Evolutionary conservation across 2,113 vertebrate species (phyloP).

Genomic region (Lophius piscatorius): DNA sequence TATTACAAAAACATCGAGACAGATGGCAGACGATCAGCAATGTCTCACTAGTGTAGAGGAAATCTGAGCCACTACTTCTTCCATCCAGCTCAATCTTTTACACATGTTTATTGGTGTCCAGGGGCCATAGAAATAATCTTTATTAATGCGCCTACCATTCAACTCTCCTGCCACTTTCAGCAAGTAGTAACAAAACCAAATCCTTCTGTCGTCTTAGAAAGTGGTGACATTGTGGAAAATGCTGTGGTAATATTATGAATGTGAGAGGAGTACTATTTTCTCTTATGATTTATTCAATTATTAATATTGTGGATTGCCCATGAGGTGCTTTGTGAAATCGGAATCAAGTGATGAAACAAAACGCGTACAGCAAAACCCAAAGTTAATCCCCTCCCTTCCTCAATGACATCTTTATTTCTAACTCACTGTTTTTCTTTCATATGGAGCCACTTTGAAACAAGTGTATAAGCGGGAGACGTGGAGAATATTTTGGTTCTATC

Average conservation of each 20-base stretch:
- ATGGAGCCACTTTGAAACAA: too few species aligned
- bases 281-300: too few species aligned
- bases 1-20: neutral
- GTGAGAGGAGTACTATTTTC: neutral
- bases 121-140: slow-evolving; percentile 14
- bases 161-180: slow-evolving; percentile 16
- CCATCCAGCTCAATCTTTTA: neutral
- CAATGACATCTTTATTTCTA: too few species aligned
- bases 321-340: neutral
- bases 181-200: slow-evolving; percentile 6
- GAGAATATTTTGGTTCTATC: too few species aligned
- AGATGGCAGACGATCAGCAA: neutral
- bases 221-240: too few species aligned
- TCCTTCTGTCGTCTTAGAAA: neutral
- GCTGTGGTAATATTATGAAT: too few species aligned
- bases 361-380: too few species aligned
- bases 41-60: slow-evolving; percentile 6
- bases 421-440: too few species aligned
- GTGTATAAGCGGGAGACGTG: too few species aligned
- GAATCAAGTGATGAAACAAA: neutral
- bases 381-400: too few species aligned
- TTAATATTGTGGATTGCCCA: neutral
- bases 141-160: slow-evolving; percentile 32
- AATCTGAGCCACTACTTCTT: slow-evolving; percentile 25
- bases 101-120: slow-evolving; percentile 35